A percentile compares a stretch with the other conserved stretches of the same genome.
phyloP scores from a whole-genome alignment of 2,888 invertebrate species.

The Machimus rusticus region DNA sequence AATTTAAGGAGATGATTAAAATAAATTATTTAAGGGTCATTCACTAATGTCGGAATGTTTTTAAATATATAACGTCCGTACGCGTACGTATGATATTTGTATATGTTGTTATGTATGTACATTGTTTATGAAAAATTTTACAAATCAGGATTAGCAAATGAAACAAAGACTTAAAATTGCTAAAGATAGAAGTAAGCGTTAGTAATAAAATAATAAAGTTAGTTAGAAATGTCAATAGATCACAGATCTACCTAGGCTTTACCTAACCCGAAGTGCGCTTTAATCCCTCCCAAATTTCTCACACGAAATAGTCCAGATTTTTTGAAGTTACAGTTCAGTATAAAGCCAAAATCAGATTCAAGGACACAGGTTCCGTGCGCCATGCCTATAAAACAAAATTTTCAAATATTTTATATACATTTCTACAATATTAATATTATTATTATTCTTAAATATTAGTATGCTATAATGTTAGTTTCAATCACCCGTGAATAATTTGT shows the following conservation, averaged over 20 bases:
- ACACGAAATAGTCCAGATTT: slow-evolving; percentile 90
- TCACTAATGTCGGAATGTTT: too few species aligned
- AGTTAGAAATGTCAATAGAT: slow-evolving; percentile 30
- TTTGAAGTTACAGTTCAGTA: slow-evolving; percentile 91
- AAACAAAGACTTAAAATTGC: background rate
- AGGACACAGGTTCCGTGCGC: slow-evolving; percentile 83
- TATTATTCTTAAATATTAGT: background rate
- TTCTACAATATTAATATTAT: background rate
- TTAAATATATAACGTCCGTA: background rate
- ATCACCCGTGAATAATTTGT: background rate
- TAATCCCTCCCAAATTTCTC: slow-evolving; percentile 88
- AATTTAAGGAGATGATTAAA: too few species aligned
- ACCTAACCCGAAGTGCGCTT: slow-evolving; percentile 90
- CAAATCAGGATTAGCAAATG: background rate
- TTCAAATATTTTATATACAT: slow-evolving; percentile 39
- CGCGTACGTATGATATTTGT: background rate
- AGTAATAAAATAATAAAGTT: background rate
- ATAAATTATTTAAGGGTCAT: too few species aligned
- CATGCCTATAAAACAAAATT: slow-evolving; percentile 66
- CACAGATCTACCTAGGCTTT: slow-evolving; percentile 61
- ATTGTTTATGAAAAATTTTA: background rate
- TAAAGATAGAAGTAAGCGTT: background rate
- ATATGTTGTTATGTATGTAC: background rate
- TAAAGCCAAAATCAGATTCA: slow-evolving; percentile 89
- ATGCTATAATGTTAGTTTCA: background rate